A percentile compares a stretch with the other conserved stretches of the same genome.
phyloP scores from a whole-genome alignment of 2,888 invertebrate genomes.

The Parochlus steinenii region DNA sequence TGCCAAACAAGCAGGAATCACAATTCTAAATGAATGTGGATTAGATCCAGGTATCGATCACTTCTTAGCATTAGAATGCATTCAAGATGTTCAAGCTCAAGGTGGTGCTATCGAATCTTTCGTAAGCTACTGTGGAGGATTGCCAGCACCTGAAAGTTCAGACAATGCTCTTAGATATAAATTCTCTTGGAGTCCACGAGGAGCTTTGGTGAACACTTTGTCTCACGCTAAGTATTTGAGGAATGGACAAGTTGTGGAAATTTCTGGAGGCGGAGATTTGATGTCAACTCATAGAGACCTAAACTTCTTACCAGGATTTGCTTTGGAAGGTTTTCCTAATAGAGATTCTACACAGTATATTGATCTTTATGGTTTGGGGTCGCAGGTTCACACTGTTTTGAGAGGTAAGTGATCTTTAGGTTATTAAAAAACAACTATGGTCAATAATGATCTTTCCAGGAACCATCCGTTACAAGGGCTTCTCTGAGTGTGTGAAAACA shows the following conservation, averaged over 20 bases:
- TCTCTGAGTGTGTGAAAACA: conserved; percentile 72
- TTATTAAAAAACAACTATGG: conserved; percentile 44
- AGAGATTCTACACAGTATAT: conserved; percentile 85
- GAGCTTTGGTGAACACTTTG: conserved; percentile 78
- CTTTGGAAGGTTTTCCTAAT: conserved; percentile 92
- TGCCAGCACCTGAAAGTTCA: conserved; percentile 94
- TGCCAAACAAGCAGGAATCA: conserved; percentile 77
- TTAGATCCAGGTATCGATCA: conserved; percentile 99
- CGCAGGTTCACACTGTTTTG: conserved; percentile 72
- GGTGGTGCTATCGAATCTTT: conserved; percentile 92
- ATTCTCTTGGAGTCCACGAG: conserved; percentile 94
- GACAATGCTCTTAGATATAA: conserved; percentile 81
- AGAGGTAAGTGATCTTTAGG: conserved; percentile 90
- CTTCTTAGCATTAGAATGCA: conserved; percentile 88
- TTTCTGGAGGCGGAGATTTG: conserved; percentile 74
- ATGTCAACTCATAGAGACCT: conserved; percentile 66
- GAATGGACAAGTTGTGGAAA: conserved; percentile 72
- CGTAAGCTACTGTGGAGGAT: conserved; percentile 90
- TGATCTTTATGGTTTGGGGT: conserved; percentile 68
- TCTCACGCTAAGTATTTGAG: conserved; percentile 76
- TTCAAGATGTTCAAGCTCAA: conserved; percentile 74
- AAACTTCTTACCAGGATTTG: conserved; percentile 90
- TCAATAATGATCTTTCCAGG: too few species aligned
- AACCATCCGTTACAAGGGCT: conserved; percentile 38
- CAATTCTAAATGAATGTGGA: conserved; percentile 91